Conservation (phyloP, 2,113 vertebrate genomes). For the Antechinus stuartii region DNA sequence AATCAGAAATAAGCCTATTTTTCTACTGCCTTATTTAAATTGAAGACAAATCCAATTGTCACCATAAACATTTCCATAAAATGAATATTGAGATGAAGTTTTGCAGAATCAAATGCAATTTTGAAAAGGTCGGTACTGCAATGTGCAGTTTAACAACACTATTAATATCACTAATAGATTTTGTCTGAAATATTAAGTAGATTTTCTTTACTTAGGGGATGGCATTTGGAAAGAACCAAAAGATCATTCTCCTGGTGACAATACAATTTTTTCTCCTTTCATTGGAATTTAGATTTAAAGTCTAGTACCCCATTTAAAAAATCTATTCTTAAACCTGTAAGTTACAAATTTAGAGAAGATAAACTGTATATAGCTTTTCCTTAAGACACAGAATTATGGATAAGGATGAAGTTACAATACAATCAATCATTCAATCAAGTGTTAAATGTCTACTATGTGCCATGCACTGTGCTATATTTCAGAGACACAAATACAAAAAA, state of each 20-base stretch:
- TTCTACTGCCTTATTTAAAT: constrained; percentile 81
- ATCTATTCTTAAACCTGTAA: neutral
- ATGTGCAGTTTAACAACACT: constrained; percentile 59
- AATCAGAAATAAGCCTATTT: constrained; percentile 71
- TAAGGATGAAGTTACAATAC: neutral
- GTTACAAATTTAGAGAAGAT: neutral
- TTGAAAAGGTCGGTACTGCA: constrained; percentile 79
- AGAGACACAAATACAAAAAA: neutral
- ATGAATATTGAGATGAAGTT: constrained; percentile 76
- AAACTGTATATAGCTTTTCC: neutral
- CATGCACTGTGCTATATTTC: neutral
- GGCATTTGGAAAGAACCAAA: constrained; percentile 50
- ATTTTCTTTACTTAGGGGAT: constrained; percentile 47
- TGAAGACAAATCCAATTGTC: constrained; percentile 77
- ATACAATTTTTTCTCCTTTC: neutral
- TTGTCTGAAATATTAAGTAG: constrained; percentile 65
- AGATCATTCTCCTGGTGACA: constrained; percentile 51
- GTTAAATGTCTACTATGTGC: neutral
- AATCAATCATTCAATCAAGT: neutral
- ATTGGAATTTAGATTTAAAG: constrained; percentile 32
- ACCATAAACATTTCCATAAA: constrained; percentile 76
- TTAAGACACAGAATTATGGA: neutral
- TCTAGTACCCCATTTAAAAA: constrained; percentile 4
- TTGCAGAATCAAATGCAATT: constrained; percentile 79
- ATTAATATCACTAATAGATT: constrained; percentile 79